A percentile compares a stretch with the other conserved stretches of the same genome.
phyloP scores from a whole-genome alignment of 1,140 invertebrate genomes.

The Protaetia brevitarsis region DNA sequence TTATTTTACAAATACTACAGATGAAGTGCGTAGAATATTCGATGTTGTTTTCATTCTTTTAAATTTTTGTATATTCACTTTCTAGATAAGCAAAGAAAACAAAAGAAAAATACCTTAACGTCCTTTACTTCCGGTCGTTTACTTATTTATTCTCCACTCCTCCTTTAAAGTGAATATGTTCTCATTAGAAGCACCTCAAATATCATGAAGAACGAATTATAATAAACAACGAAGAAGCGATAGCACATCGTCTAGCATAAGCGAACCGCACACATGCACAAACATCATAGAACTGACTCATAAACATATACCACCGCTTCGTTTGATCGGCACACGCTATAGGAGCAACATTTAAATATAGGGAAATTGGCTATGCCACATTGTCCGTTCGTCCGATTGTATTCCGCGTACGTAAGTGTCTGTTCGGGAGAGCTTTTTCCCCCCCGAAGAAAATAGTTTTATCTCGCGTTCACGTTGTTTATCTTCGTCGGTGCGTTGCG shows the following conservation, averaged over 20 bases:
- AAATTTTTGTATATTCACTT: too few relatives aligned
- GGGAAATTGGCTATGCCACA: neutral
- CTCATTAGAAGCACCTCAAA: too few relatives aligned
- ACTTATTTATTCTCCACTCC: too few relatives aligned
- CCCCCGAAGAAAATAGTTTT: slow-evolving; percentile 1
- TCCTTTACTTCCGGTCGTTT: too few relatives aligned
- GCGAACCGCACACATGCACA: slow-evolving; percentile 9
- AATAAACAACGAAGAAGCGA: neutral
- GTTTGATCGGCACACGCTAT: neutral
- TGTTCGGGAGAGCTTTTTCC: neutral
- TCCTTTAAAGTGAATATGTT: too few relatives aligned
- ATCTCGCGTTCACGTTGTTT: neutral
- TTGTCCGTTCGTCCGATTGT: neutral
- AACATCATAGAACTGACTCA: slow-evolving; percentile 13
- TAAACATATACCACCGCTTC: neutral
- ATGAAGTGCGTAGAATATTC: too few relatives aligned
- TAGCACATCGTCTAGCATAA: neutral
- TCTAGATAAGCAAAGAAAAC: too few relatives aligned
- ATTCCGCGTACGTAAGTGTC: neutral
- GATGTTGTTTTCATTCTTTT: too few relatives aligned
- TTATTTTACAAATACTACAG: too few relatives aligned
- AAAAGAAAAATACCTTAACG: too few relatives aligned
- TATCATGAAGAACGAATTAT: neutral
- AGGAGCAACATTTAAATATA: slow-evolving; percentile 2
- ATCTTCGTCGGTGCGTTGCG: slow-evolving; percentile 5